These are phyloP conservation scores for Panurus biarmicus DNA, from an alignment of 2,113 vertebrate genomes.

Conservation along the genomic window DNA sequence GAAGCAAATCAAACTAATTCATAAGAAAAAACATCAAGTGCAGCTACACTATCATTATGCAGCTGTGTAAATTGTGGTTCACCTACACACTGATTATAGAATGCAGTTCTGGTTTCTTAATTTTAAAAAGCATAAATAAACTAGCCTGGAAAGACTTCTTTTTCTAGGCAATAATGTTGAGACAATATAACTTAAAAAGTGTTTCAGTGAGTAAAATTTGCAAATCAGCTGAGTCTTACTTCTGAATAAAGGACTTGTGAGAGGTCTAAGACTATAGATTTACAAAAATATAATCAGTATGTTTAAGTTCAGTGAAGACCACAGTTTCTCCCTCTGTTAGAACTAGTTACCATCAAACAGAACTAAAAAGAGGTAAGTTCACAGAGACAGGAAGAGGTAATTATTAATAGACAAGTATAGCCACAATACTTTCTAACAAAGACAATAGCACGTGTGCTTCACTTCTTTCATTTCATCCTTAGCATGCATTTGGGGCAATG, in stretches of 20 bases:
- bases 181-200: background rate
- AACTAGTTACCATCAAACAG: background rate
- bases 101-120: background rate
- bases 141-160: background rate
- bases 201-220: background rate
- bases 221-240: background rate
- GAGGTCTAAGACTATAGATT: background rate
- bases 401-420: background rate
- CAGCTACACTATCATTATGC: background rate
- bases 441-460: fast-evolving
- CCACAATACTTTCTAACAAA: background rate
- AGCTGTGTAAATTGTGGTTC: background rate
- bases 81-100: background rate
- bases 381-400: background rate
- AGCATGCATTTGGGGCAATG: background rate
- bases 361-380: background rate
- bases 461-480: background rate
- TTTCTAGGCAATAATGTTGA: background rate
- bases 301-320: background rate
- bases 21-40: background rate
- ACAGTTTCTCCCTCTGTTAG: background rate
- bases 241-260: background rate
- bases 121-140: background rate
- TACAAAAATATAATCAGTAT: background rate
- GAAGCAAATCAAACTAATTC: background rate